Percentiles rank a stretch among this genome's conserved stretches.
Conservation (phyloP, 2,888 invertebrate genomes). For the Piscicola geometra region DNA sequence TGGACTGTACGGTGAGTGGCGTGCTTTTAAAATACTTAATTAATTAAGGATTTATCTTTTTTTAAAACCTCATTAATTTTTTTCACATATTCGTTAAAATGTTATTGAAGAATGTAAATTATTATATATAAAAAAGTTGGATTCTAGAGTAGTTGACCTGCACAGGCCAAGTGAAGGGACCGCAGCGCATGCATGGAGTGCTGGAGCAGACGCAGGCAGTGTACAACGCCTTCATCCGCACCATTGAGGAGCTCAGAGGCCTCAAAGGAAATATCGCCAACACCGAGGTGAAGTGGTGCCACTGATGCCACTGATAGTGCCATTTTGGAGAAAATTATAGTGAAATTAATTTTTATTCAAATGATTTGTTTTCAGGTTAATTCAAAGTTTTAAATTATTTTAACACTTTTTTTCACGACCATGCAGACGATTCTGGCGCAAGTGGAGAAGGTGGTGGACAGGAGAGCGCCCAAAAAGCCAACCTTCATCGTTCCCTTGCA, state of each 20-base stretch:
- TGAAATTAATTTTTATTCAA: too few relatives aligned
- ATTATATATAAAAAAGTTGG: too few relatives aligned
- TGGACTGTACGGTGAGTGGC: constrained; percentile 65
- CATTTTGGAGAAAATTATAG: too few relatives aligned
- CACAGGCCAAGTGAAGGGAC: constrained; percentile 51
- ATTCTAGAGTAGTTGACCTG: background rate
- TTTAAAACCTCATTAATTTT: too few relatives aligned
- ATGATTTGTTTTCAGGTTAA: too few relatives aligned
- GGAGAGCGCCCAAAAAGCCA: constrained; percentile 57
- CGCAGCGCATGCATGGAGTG: constrained; percentile 60
- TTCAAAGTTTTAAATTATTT: background rate
- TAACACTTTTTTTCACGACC: too few relatives aligned
- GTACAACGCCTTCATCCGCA: constrained; percentile 65
- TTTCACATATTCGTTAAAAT: too few relatives aligned
- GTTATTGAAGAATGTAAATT: too few relatives aligned
- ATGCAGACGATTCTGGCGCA: constrained; percentile 42
- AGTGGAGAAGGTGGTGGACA: constrained; percentile 40
- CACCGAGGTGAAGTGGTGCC: constrained; percentile 49
- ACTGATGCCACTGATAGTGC: too few relatives aligned
- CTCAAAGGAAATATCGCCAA: constrained; percentile 62
- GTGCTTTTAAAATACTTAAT: too few relatives aligned
- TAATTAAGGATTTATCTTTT: too few relatives aligned
- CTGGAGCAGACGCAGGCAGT: constrained; percentile 65
- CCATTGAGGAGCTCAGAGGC: constrained; percentile 61
- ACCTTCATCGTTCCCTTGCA: constrained; percentile 65